Percentiles rank a stretch among this genome's conserved stretches.
Evolutionary conservation across 1,140 invertebrate species (phyloP).

Genomic region (Teleopsis dalmanni): DNA sequence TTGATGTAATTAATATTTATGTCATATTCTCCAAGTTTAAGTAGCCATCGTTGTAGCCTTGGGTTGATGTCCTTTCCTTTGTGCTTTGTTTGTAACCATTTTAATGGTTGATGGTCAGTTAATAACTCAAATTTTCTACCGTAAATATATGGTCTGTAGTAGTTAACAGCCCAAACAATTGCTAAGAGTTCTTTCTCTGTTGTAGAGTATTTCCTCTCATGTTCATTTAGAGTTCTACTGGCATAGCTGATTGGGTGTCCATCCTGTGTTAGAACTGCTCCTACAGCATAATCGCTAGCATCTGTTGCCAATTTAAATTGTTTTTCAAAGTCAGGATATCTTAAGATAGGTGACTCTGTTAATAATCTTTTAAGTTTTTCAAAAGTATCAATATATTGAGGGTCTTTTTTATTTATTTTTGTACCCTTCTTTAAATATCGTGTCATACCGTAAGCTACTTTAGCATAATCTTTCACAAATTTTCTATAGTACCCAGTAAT

Average conservation of each 20-base stretch:
- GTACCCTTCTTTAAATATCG: conserved; percentile 6
- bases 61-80: conserved; percentile 9
- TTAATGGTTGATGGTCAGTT: conserved; percentile 9
- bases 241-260: conserved; percentile 38
- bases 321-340: conserved; percentile 6
- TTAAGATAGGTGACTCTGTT: conserved; percentile 3
- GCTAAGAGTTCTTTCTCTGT: conserved; percentile 43
- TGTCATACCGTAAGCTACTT: background rate
- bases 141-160: conserved; percentile 5
- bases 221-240: conserved; percentile 37
- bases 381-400: conserved; percentile 4
- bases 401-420: conserved; percentile 2
- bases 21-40: conserved; percentile 8
- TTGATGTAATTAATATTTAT: conserved; percentile 8
- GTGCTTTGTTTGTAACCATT: conserved; percentile 7
- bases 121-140: conserved; percentile 7
- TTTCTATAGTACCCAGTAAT: background rate
- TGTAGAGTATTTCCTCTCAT: conserved; percentile 41
- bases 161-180: conserved; percentile 39
- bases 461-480: background rate
- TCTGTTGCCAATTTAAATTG: conserved; percentile 18
- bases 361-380: conserved; percentile 11
- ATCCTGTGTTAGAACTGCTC: conserved; percentile 29
- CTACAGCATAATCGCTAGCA: conserved; percentile 18
- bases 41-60: conserved; percentile 9